These are phyloP conservation scores for Phyllostomus discolor DNA, from an alignment of 2,113 vertebrate species.

Conservation along the genomic window DNA sequence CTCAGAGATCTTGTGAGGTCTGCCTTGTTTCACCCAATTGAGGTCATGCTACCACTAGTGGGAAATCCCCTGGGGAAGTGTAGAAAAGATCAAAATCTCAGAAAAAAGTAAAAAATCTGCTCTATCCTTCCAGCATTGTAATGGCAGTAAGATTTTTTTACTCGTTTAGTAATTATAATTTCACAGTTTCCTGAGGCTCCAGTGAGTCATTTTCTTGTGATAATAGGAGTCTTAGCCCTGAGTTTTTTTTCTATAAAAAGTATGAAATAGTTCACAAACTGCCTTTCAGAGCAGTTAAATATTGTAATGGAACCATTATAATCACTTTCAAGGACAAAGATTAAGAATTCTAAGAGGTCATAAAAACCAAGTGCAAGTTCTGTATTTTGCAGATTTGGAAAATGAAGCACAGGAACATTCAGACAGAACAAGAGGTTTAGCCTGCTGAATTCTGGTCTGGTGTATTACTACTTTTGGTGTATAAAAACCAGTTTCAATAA, in stretches of 20 bases:
- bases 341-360: not conserved
- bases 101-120: not conserved
- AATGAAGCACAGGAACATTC: not conserved
- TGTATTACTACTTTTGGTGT: not conserved
- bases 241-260: not conserved
- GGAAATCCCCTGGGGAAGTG: not conserved
- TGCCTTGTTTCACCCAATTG: not conserved
- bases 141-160: not conserved
- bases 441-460: not conserved
- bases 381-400: not conserved
- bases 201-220: not conserved
- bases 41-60: not conserved
- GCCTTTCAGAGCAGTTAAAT: not conserved
- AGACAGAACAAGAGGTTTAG: not conserved
- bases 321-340: constrained; percentile 28
- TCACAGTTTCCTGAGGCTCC: not conserved
- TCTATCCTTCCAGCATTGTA: not conserved
- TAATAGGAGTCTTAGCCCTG: not conserved
- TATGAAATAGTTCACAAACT: not conserved
- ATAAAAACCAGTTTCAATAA: not conserved
- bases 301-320: not conserved
- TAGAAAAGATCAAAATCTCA: constrained; percentile 8
- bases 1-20: not conserved
- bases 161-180: not conserved
- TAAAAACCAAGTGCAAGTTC: not conserved